A percentile compares a stretch with the other conserved stretches of the same genome.
phyloP scores from a whole-genome alignment of 2,888 invertebrate genomes.

The Lysandra bellargus region DNA sequence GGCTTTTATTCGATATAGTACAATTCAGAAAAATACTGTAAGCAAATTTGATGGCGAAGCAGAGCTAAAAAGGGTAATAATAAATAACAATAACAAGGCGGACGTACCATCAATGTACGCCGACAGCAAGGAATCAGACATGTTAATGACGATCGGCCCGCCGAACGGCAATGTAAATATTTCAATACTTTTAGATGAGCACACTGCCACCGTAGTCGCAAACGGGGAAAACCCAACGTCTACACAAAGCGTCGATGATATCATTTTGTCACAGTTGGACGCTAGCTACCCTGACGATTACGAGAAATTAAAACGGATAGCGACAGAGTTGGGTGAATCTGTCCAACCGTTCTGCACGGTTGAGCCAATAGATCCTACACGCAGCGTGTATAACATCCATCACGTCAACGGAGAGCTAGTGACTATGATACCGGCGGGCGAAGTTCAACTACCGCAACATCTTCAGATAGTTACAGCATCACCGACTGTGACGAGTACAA shows the following conservation, averaged over 20 bases:
- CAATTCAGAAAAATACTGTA: conserved; percentile 76
- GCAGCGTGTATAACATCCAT: conserved; percentile 79
- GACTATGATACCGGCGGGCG: conserved; percentile 73
- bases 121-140: conserved; percentile 65
- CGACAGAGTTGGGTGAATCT: conserved; percentile 89
- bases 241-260: conserved; percentile 84
- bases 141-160: conserved; percentile 69
- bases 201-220: conserved; percentile 63
- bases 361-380: conserved; percentile 75
- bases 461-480: conserved; percentile 81
- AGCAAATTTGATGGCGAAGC: conserved; percentile 65
- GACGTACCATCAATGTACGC: conserved; percentile 81
- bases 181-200: conserved; percentile 74
- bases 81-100: conserved; percentile 73
- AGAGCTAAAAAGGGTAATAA: conserved; percentile 67
- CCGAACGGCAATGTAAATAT: conserved; percentile 69
- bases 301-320: conserved; percentile 91
- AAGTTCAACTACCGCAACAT: conserved; percentile 72
- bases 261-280: conserved; percentile 84
- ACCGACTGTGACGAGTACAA: conserved; percentile 82
- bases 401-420: conserved; percentile 73
- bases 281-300: conserved; percentile 88
- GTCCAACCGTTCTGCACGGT: conserved; percentile 85
- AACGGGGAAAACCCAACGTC: conserved; percentile 79
- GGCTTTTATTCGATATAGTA: conserved; percentile 80